Evolutionary conservation across 37 sponge, comb jelly and placozoan genomes (phyloP).

Genomic region (Hexactinellida sp.): DNA sequence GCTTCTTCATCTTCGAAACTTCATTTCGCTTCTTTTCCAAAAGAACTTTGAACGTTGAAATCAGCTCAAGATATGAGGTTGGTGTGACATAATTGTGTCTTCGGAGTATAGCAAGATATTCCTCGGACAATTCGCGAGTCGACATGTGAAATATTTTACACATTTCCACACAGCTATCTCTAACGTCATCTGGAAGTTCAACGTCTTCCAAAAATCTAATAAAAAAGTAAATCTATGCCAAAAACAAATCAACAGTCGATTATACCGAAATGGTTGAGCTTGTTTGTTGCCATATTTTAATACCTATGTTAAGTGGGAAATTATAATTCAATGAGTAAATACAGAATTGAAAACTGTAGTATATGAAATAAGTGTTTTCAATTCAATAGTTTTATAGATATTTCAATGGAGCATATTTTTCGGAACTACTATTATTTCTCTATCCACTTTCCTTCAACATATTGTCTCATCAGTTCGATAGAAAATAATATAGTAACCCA

Average conservation of each 20-base stretch:
- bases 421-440: no score
- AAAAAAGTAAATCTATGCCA: conserved; percentile 74
- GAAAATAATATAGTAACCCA: no score
- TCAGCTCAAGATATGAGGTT: conserved; percentile 93
- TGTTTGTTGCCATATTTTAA: no score
- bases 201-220: conserved; percentile 84
- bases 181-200: conserved; percentile 53
- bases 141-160: conserved; percentile 87
- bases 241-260: conserved; percentile 90
- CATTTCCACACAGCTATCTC: conserved; percentile 72
- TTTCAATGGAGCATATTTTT: no score
- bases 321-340: no score
- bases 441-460: no score
- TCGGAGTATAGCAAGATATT: conserved; percentile 46
- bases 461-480: no score
- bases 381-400: no score
- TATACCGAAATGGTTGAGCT: conserved; percentile 24
- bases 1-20: conserved; percentile 64
- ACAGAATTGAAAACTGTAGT: no score
- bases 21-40: conserved; percentile 82
- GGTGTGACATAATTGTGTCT: conserved; percentile 97
- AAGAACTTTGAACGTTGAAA: conserved; percentile 88
- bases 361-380: no score
- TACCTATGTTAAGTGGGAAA: no score
- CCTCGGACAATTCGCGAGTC: conserved; percentile 56